Evolutionary conservation across 1,140 invertebrate species (phyloP).

Genomic region (Diorhabda carinulata): DNA sequence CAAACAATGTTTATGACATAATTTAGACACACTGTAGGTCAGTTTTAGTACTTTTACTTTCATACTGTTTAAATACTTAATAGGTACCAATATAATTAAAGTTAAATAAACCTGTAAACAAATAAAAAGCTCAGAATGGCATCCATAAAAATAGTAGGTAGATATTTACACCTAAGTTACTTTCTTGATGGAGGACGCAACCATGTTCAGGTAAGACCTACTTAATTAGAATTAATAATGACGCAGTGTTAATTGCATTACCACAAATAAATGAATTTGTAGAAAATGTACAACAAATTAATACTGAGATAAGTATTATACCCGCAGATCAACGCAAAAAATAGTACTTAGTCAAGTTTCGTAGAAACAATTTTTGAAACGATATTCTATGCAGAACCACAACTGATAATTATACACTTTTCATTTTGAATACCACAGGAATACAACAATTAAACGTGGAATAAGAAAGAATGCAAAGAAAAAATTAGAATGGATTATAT

Average conservation of each 20-base stretch:
- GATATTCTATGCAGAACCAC: too few relatives aligned
- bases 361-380: too few relatives aligned
- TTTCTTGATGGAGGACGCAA: constrained; percentile 19
- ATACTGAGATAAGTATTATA: too few relatives aligned
- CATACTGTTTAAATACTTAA: constrained; percentile 46
- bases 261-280: neutral
- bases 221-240: constrained; percentile 37
- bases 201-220: constrained; percentile 28
- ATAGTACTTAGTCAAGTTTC: too few relatives aligned
- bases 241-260: constrained; percentile 37
- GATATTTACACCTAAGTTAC: constrained; percentile 20
- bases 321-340: too few relatives aligned
- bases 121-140: constrained; percentile 42
- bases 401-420: too few relatives aligned
- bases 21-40: constrained; percentile 45
- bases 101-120: constrained; percentile 45
- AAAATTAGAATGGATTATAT: too few relatives aligned
- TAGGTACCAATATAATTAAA: constrained; percentile 44
- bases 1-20: constrained; percentile 46
- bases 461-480: too few relatives aligned
- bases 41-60: constrained; percentile 46
- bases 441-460: too few relatives aligned
- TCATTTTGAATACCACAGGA: too few relatives aligned
- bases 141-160: constrained; percentile 38
- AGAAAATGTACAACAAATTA: too few relatives aligned